Percentiles rank a stretch among this genome's conserved stretches.
Conservation (phyloP, 2,113 vertebrate species). For the Ia io region DNA sequence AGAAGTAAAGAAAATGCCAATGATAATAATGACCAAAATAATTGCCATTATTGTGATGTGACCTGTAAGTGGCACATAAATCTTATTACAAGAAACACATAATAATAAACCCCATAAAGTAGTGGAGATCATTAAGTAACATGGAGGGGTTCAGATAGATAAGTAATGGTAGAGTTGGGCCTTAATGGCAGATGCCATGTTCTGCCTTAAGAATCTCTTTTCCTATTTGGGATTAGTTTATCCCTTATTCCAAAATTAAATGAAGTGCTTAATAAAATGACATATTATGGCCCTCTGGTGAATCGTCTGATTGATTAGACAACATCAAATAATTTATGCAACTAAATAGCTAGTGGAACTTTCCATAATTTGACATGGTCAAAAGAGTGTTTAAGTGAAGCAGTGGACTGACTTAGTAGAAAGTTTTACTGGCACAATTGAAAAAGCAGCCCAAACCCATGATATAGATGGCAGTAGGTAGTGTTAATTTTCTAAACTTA, state of each 20-base stretch:
- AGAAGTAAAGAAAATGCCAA: constrained; percentile 5
- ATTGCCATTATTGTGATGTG: neutral
- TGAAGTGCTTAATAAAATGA: neutral
- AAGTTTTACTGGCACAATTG: neutral
- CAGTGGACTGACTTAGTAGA: neutral
- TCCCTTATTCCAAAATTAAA: constrained; percentile 1
- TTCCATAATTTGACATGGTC: neutral
- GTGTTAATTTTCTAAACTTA: neutral
- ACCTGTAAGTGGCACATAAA: neutral
- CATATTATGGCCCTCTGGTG: neutral
- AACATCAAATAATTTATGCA: neutral
- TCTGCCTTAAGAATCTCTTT: neutral
- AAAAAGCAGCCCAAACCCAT: neutral
- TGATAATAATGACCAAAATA: neutral
- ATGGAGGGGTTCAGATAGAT: neutral
- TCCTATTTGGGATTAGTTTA: neutral
- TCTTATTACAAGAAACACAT: neutral
- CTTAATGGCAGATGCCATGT: neutral
- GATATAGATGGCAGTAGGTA: neutral
- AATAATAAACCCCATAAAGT: neutral
- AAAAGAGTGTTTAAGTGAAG: neutral
- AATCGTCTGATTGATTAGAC: neutral
- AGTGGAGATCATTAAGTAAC: neutral
- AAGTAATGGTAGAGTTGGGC: neutral
- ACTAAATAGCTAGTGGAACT: neutral